Evolutionary conservation across 1,140 invertebrate genomes (phyloP), one percentile per base, ranked within the genome.

Genomic region (Sarcophaga bullata): DNA sequence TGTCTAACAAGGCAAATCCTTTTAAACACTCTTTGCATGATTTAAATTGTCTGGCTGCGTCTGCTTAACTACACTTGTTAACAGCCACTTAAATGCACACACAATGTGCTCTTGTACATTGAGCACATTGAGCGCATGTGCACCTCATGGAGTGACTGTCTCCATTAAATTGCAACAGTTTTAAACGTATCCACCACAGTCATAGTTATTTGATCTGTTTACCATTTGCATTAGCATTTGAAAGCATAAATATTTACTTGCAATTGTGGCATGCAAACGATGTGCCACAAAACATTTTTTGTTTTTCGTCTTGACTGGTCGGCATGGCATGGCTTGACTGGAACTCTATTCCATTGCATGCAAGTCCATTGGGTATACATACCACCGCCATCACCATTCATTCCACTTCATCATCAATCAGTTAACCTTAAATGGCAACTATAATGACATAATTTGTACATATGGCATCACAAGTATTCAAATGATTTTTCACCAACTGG

Each of bases 381-480:
- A 37, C 25, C 25, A 37, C 25, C 25, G 4, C 25, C 19, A 17
- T 68, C 19, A 49, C 47, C 13, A 49, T 52, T 50, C 17, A 68
- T 68, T 68, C 62, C 62, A 58, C 54, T 58, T n/a, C 73, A 78
- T 78, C 75, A 78, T 78, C 75, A 78, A 78, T 78, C 75, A 78
- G 75, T 78, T 78, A 78, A 78, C 75, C 75, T 78, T 78, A 78
- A 78, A 78, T 78, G 75, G 75, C 75, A 78, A 78, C 75, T 78
- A 78, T 78, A 78, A 78, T 78, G 75, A 78, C 75, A 78, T 78
- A 78, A 78, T 78, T 78, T 78, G 75, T 78, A 78, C 75, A 78
- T 50, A 78, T 78, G 75, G 75, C 48, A 78, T 78, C 75, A 50
- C 75, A 78, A 78, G 50, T 78, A 78, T 78, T 78, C 48, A 49